phyloP scores from a whole-genome alignment of 2,113 vertebrate species.

The Myrmophylax atrothorax region DNA sequence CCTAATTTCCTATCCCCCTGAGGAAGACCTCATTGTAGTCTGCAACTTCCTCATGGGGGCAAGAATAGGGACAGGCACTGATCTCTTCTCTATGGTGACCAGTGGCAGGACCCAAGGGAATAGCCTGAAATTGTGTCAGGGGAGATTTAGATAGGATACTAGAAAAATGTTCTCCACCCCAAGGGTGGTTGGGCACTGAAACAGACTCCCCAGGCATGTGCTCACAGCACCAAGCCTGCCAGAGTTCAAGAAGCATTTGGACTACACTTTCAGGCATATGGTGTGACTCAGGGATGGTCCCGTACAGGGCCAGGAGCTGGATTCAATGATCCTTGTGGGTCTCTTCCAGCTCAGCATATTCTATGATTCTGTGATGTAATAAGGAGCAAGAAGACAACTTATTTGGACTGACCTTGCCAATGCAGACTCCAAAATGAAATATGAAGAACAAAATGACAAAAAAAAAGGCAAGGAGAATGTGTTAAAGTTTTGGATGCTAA shows the following conservation, averaged over 20 bases:
- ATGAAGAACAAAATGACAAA: background rate
- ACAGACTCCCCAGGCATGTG: background rate
- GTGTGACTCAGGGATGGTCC: background rate
- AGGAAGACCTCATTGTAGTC: background rate
- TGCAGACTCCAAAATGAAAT: background rate
- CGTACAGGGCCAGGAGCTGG: background rate
- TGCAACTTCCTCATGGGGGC: background rate
- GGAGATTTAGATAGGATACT: background rate
- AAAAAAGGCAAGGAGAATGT: background rate
- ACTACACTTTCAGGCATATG: background rate
- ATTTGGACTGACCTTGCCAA: background rate
- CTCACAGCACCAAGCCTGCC: background rate
- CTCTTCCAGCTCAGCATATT: background rate
- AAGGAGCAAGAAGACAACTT: background rate
- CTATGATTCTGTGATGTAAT: background rate
- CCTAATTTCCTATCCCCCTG: background rate
- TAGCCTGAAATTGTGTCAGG: background rate
- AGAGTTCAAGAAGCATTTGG: background rate
- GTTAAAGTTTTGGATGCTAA: background rate
- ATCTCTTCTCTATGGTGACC: background rate
- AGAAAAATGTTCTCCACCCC: background rate
- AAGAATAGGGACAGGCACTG: background rate
- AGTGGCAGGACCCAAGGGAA: background rate
- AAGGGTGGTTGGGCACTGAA: background rate
- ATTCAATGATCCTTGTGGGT: background rate